phyloP scores from a whole-genome alignment of 2,797 vertebrate genomes.

The Aldrovandia affinis region DNA sequence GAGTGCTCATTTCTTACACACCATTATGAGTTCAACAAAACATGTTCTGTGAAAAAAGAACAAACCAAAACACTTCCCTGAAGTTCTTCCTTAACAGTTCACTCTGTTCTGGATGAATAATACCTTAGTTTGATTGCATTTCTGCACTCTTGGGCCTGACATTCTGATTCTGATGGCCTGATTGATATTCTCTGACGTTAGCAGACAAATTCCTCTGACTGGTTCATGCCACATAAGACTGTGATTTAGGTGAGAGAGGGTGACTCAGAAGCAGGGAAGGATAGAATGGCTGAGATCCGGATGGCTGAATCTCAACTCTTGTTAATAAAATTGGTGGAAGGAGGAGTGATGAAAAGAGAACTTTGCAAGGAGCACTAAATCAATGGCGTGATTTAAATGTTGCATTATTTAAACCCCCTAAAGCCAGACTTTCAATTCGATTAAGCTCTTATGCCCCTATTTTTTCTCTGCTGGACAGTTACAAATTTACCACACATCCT shows the following conservation, averaged over 20 bases:
- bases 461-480: constrained; percentile 44
- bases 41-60: not conserved
- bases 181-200: constrained; percentile 10
- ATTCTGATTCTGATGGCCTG: not conserved
- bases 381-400: constrained; percentile 48
- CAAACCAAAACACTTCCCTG: not conserved
- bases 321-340: constrained; percentile 16
- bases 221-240: not conserved
- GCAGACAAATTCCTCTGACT: not conserved
- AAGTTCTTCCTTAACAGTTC: not conserved
- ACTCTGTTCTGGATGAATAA: not conserved
- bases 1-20: too few relatives aligned
- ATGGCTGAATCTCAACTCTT: constrained; percentile 16
- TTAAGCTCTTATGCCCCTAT: constrained; percentile 57
- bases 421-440: constrained; percentile 62
- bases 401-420: constrained; percentile 57
- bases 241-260: not conserved
- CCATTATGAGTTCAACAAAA: not conserved
- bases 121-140: not conserved
- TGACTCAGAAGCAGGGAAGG: not conserved
- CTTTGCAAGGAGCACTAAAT: constrained; percentile 49
- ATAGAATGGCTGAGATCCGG: constrained; percentile 17
- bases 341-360: constrained; percentile 7
- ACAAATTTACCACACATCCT: constrained; percentile 31
- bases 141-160: not conserved